Conservation (phyloP, 2,797 vertebrate species). For the Pithecia hirsuta region DNA sequence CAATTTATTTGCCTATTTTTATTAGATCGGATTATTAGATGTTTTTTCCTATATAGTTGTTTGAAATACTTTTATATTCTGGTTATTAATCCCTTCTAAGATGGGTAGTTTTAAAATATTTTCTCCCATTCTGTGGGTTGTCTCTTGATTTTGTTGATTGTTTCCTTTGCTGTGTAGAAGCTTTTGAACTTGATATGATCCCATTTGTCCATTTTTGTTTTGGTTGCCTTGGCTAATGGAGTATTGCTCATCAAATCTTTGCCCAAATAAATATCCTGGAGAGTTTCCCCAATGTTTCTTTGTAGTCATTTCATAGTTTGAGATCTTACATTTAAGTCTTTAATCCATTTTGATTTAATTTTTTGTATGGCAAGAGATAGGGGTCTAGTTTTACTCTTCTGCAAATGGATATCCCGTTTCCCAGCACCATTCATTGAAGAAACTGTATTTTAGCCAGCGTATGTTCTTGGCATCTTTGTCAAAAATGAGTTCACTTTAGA, state of each 20-base stretch:
- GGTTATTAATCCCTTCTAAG: background rate
- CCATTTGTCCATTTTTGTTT: background rate
- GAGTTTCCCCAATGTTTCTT: background rate
- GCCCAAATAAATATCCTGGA: background rate
- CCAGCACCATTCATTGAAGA: background rate
- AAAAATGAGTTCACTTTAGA: background rate
- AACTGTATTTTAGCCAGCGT: background rate
- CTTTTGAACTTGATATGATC: background rate
- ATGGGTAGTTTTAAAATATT: background rate
- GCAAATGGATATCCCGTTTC: background rate
- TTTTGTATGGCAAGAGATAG: background rate
- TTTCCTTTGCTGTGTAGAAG: background rate
- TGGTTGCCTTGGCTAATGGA: background rate
- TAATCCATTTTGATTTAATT: background rate
- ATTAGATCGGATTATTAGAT: background rate
- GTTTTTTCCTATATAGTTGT: background rate
- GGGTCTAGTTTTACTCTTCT: background rate
- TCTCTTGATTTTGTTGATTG: background rate
- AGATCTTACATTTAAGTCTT: background rate
- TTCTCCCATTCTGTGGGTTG: background rate
- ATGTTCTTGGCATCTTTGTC: background rate
- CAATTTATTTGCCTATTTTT: background rate
- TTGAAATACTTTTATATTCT: background rate
- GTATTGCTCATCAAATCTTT: background rate
- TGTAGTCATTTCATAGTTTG: background rate